Evolutionary conservation across 2,113 vertebrate genomes (phyloP).

Genomic region (Apteryx mantelli): DNA sequence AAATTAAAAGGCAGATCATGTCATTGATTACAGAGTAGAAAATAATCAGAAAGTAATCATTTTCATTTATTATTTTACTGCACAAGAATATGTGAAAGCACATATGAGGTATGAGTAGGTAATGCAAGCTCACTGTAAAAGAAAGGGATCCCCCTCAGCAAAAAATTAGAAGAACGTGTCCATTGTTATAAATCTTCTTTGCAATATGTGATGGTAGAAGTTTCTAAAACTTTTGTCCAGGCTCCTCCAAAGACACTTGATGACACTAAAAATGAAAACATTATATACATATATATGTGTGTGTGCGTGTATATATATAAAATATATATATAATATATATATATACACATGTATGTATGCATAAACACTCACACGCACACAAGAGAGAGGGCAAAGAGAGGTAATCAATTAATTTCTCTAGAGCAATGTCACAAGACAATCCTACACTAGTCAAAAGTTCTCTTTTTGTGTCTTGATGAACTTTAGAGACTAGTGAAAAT

Average conservation of each 20-base stretch:
- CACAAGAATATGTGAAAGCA: not conserved
- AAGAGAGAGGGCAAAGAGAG: not conserved
- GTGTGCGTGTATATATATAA: too few relatives aligned
- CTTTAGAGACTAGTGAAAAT: not conserved
- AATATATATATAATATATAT: too few relatives aligned
- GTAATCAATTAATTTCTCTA: not conserved
- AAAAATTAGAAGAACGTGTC: not conserved
- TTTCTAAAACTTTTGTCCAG: not conserved
- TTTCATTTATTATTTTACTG: not conserved
- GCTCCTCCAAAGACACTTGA: not conserved
- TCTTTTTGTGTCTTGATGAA: not conserved
- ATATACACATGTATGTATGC: not conserved
- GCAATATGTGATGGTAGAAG: not conserved
- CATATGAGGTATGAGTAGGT: not conserved
- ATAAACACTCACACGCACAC: too few relatives aligned
- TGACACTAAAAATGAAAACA: not conserved
- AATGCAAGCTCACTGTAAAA: not conserved
- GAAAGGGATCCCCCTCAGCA: not conserved
- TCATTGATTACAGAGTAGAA: not conserved
- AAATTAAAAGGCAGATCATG: not conserved
- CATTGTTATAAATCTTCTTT: not conserved
- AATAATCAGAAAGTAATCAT: not conserved
- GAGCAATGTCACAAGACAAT: not conserved
- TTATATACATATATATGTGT: not conserved
- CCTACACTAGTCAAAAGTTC: rapidly evolving